Evolutionary conservation across 2,113 vertebrate genomes (phyloP), one percentile per base, ranked within the genome.

Genomic region (Aegithalos caudatus): DNA sequence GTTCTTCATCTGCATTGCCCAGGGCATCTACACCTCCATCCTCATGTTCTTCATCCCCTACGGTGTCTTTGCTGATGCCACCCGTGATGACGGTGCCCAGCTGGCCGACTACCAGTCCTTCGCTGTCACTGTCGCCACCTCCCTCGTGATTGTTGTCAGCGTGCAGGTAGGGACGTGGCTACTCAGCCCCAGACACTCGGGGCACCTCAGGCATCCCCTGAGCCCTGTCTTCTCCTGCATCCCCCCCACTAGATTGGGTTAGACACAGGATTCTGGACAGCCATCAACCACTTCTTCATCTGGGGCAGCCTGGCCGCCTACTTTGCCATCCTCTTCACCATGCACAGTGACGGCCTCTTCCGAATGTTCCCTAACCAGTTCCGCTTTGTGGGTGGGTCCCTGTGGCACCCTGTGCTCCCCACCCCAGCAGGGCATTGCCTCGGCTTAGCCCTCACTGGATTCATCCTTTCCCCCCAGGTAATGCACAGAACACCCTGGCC

Each of bases 1-100:
- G 96, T 99, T 99, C 96, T 99, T 99, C 97, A 99, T 99, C 98
- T 99, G 99, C 98, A 99, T 99, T 4, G 98, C 99, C 15, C 99
- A 99, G 95, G 99, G 99, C 94, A 99, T 99, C 98, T 99, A 99
- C 98, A 99, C 99, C 15, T 99, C 99, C 0, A 97, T 99, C 76
- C 98, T 99, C 91, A 97, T 99, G 97, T 99, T 99, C 97, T 99
- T 99, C 93, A 98, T 99, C 62, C 99, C 99, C 11, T 99, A 99
- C 0, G 98, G 98, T 0, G 92, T 98, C 78, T 98, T 99, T 0
- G 98, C 98, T 0, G 96, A 98, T 1, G 98, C 99, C 91, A 98
- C 98, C 3, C 98, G 99, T 12, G 98, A 97, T 13, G 99, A 98
- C 0, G 99, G 99, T 0, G 97, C 98, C 47, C 98, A 99, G 61